Percentiles rank a stretch among this genome's conserved stretches.
Evolutionary conservation across 1,140 invertebrate genomes (phyloP).

Genomic region (Drosophila sulfurigaster): DNA sequence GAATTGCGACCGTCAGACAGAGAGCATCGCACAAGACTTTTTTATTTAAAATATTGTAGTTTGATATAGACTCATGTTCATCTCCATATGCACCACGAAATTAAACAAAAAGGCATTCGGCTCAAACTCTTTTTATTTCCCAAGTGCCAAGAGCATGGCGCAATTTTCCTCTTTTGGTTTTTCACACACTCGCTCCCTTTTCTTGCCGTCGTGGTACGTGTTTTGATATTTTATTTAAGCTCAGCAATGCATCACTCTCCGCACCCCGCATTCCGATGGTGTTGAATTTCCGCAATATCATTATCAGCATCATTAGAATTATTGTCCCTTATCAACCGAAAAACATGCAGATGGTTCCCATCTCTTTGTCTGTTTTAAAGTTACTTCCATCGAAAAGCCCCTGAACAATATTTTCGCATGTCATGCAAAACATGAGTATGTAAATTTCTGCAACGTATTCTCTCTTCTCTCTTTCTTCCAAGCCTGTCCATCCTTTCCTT

Average conservation of each 20-base stretch:
- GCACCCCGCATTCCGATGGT: not conserved
- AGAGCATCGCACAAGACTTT: constrained; percentile 45
- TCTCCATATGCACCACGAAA: constrained; percentile 44
- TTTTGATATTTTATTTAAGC: constrained; percentile 48
- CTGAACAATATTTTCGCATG: constrained; percentile 63
- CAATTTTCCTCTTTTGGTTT: constrained; percentile 58
- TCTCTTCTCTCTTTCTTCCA: not conserved
- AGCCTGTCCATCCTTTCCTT: constrained; percentile 10
- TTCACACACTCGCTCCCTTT: not conserved
- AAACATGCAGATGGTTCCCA: constrained; percentile 25
- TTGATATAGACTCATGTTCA: constrained; percentile 17
- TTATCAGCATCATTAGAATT: constrained; percentile 28
- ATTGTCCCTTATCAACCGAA: constrained; percentile 57
- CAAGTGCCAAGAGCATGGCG: constrained; percentile 50
- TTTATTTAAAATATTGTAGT: constrained; percentile 61
- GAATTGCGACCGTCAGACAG: constrained; percentile 48
- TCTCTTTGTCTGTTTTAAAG: constrained; percentile 25
- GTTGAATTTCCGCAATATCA: constrained; percentile 57
- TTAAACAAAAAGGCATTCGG: constrained; percentile 62
- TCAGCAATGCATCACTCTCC: constrained; percentile 34
- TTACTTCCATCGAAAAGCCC: constrained; percentile 15
- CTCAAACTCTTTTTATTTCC: constrained; percentile 68
- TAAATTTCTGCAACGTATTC: constrained; percentile 58
- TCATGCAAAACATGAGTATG: constrained; percentile 79
- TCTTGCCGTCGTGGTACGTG: constrained; percentile 43